Base-by-base conservation (phyloP, 2,113 vertebrate genomes). In the Podilymbus podiceps region DNA sequence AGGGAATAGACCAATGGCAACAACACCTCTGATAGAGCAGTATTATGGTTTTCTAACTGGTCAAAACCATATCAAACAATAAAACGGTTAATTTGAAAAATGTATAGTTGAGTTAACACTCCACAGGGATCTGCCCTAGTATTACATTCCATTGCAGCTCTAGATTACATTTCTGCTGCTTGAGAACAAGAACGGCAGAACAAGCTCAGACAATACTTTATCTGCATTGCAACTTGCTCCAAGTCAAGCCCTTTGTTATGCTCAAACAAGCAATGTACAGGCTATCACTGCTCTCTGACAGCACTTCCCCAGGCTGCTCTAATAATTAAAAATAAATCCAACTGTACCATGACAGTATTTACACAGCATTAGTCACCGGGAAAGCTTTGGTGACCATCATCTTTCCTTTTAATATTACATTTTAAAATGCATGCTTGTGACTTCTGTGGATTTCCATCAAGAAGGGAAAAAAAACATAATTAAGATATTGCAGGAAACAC, bases 291-390 rank as follows among this genome's bases (percentile, higher is more conserved):
- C 72, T 89, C 82, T 93, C 75, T 89, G 90, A 91, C 92, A 96
- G 84, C 77, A 94, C 62, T 81, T 94, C 92, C 93, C 56, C 85
- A 89, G 88, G 93, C 96, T 96, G 68, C 40, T 78, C 75, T 87
- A 56, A 91, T 90, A 97, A 96, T 97, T 95, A 97, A 97, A 97
- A 97, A 91, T 79, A 95, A 96, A 96, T 66, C 73, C 78, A 91
- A 33, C 73, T 35, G 17, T 66, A 79, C 76, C 84, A 75, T 60
- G 91, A 67, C 88, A 88, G 50, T 92, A 92, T 93, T 96, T 97
- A 86, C 49, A 95, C 80, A 93, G 58, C 33, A 83, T 91, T 91
- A 94, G 42, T 78, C 83, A 86, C 58, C 67, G 24, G 38, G 72
- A 90, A 93, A 89, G 53, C 81, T 93, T 59, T 82, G 40, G 47